Evolutionary conservation across 2,888 invertebrate genomes (phyloP).

Genomic region (Noctua fimbriata): DNA sequence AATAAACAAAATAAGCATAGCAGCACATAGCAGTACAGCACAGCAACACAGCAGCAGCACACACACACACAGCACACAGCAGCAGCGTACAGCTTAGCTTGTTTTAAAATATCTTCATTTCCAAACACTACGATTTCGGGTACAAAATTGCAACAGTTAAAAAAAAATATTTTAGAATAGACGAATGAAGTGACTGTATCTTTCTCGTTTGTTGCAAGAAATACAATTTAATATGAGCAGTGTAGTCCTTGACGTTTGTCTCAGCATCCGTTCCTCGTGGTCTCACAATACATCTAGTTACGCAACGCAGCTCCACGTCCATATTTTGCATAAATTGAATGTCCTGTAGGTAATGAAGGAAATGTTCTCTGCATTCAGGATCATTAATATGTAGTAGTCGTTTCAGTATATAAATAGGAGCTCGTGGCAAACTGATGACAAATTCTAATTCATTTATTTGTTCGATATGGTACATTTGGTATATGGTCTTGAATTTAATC

Average conservation of each 20-base stretch:
- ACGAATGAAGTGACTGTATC: not conserved
- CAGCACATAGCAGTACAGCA: too few relatives aligned
- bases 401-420: conserved; percentile 8
- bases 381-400: not conserved
- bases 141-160: not conserved
- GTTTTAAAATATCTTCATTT: not conserved
- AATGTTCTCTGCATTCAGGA: conserved; percentile 22
- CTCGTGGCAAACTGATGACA: not conserved
- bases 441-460: not conserved
- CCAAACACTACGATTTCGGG: not conserved
- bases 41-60: too few relatives aligned
- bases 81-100: too few relatives aligned
- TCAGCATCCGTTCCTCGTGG: not conserved
- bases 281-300: conserved; percentile 14
- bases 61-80: too few relatives aligned
- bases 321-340: conserved; percentile 43
- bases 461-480: too few relatives aligned
- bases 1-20: not conserved
- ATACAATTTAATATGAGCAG: conserved; percentile 16
- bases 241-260: not conserved
- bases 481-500: too few relatives aligned
- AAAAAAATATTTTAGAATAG: not conserved
- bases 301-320: not conserved
- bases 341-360: conserved; percentile 3
- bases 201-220: not conserved